Conservation (phyloP, 2,113 vertebrate genomes). For the Anhinga rufa region DNA sequence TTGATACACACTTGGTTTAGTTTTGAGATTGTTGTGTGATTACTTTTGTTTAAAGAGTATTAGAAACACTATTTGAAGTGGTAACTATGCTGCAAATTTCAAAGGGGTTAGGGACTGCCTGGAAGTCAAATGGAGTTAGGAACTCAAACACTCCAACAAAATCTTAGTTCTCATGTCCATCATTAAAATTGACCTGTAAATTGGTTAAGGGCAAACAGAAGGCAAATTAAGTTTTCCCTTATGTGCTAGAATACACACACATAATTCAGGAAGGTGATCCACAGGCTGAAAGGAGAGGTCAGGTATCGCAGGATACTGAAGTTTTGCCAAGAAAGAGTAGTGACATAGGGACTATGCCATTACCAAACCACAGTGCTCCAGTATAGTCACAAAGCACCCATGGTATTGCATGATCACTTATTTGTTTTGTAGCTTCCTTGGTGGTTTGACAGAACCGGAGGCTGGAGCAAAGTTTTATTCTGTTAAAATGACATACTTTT, state of each 20-base stretch:
- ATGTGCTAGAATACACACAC: not conserved
- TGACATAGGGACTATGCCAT: not conserved
- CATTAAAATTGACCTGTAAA: constrained; percentile 18
- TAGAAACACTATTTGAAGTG: not conserved
- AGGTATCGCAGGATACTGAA: not conserved
- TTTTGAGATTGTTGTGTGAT: not conserved
- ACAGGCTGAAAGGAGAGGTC: not conserved
- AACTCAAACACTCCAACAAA: not conserved
- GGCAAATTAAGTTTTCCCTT: not conserved
- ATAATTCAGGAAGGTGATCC: not conserved
- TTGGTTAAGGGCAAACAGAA: not conserved
- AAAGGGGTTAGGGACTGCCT: not conserved
- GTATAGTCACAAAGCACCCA: not conserved
- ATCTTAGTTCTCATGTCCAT: not conserved
- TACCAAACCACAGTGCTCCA: not conserved
- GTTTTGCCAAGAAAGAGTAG: not conserved
- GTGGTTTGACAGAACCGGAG: not conserved
- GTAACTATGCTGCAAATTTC: not conserved
- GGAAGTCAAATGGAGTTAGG: not conserved
- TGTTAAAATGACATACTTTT: not conserved
- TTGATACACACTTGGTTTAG: not conserved
- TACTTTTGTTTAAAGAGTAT: not conserved
- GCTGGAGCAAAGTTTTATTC: not conserved
- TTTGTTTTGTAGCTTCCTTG: not conserved
- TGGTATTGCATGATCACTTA: too few relatives aligned